Evolutionary conservation across 2,888 invertebrate genomes (phyloP), one percentile per base, ranked within the genome.

Genomic region (Pheosia tremula): DNA sequence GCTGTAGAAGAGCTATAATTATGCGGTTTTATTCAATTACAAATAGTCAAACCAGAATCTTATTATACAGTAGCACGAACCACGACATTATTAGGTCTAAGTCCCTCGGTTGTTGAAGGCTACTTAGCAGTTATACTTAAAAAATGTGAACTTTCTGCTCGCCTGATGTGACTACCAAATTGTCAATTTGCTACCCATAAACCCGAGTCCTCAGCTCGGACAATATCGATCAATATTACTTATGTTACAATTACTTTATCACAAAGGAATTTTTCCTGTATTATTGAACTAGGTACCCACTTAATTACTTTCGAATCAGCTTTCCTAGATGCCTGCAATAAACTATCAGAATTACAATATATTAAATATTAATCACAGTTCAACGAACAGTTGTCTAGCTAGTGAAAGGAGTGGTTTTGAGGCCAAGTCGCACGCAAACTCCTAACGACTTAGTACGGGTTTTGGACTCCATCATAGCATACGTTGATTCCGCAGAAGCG

Each of bases 21-120:
- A 70, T 88, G 89, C 76, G 89, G 88, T 87, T 87, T 80, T 65
- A 55, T 56, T 45, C 56, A 56, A 56, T 56, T 56, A 56, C 43
- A 13, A 36, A 43, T 38, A 41, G 43, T 8, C 56, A 43, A 57
- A 58, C 58, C 36, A 38, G 49, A 39, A 38, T 57, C 36, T 50
- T 45, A 45, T 11, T 45, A 10, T n/a, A 39, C 3, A 55, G 24
- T 50, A 52, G 24, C 3, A 43, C 13, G 36, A 56, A 50, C 13
- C 56, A 39, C 56, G 56, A 45, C 56, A 45, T 9, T 45, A 13
- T 47, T n/a, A 3, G n/a, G 11, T 11, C 5, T 41, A 41, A 41
- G 41, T 47, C 8, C 47, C 11, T 47, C 47, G 11, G 47, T 5
- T 47, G 24, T 47, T 47, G 47, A 47, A 47, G 47, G 47, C 47